Conservation (phyloP, 1,140 invertebrate species). For the Drosophila ercepeae region DNA sequence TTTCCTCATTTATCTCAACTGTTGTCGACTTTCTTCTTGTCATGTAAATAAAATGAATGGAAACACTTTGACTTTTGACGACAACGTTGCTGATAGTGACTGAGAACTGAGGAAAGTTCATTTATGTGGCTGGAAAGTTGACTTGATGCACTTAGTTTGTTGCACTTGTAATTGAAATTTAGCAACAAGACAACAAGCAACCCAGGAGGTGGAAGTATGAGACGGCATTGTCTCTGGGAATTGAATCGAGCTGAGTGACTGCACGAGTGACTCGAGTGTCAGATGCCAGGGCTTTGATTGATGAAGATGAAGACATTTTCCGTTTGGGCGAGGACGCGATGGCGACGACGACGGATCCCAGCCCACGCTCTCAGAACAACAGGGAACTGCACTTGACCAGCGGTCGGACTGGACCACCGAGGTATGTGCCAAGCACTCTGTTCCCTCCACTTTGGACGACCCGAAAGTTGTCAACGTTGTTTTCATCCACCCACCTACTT, state of each 20-base stretch:
- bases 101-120: constrained; percentile 23
- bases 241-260: constrained; percentile 74
- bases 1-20: neutral
- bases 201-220: neutral
- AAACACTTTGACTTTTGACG: constrained; percentile 37
- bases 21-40: constrained; percentile 4
- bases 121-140: constrained; percentile 56
- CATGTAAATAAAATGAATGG: constrained; percentile 31
- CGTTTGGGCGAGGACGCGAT: constrained; percentile 47
- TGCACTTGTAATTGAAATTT: constrained; percentile 79
- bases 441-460: too few relatives aligned
- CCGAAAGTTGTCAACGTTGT: constrained; percentile 23
- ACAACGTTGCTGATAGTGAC: constrained; percentile 3
- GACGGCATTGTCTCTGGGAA: constrained; percentile 52
- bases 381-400: constrained; percentile 56
- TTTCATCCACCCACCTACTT: constrained; percentile 15
- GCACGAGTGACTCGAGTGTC: constrained; percentile 74
- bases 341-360: constrained; percentile 35
- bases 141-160: constrained; percentile 78
- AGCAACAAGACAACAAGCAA: constrained; percentile 60
- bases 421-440: constrained; percentile 13
- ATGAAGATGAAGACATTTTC: constrained; percentile 82
- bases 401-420: constrained; percentile 17
- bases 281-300: constrained; percentile 70
- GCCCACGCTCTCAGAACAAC: constrained; percentile 33